phyloP scores from a whole-genome alignment of 2,888 invertebrate species.

The Diarsia dahlii region DNA sequence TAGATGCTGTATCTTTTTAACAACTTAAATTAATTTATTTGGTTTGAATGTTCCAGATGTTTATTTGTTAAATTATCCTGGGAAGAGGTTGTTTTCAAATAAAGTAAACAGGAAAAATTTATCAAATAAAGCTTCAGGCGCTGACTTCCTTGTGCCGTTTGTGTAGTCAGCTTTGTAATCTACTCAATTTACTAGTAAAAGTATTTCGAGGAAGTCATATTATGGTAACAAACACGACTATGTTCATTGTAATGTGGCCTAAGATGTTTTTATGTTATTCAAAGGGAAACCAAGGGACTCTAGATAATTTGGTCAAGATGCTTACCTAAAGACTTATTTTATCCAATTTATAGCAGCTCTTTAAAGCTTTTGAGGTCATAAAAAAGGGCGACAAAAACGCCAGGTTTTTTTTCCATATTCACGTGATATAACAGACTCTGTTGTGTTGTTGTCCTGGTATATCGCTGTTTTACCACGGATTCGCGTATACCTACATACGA shows the following conservation, averaged over 20 bases:
- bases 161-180: conserved; percentile 1
- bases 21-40: neutral
- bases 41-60: neutral
- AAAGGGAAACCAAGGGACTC: conserved; percentile 10
- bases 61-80: neutral
- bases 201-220: neutral
- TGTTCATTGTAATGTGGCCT: neutral
- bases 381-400: neutral
- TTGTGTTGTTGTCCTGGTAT: neutral
- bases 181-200: neutral
- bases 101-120: conserved; percentile 6
- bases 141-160: neutral
- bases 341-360: conserved; percentile 1
- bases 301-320: neutral
- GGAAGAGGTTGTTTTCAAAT: neutral
- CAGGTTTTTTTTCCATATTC: neutral
- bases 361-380: neutral
- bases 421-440: neutral
- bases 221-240: neutral
- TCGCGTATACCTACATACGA: no score
- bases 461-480: neutral
- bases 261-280: conserved; percentile 11
- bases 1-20: neutral
- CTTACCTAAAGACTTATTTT: conserved; percentile 3
- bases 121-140: neutral